Conservation (phyloP, 2,797 vertebrate genomes). For the Sebastiscus tertius region DNA sequence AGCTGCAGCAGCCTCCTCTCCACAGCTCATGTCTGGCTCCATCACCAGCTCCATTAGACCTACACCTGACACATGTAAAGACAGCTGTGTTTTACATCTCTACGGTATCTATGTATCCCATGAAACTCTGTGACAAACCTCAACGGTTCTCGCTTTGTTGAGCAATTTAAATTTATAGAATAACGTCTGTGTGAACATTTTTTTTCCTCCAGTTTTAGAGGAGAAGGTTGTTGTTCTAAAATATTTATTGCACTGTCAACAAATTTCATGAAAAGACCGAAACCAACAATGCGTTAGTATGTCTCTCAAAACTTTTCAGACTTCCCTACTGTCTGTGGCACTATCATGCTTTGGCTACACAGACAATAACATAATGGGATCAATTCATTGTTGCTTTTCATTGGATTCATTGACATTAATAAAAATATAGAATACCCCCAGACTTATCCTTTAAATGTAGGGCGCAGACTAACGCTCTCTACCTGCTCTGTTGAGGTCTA, state of each 20-base stretch:
- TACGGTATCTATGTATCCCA: not conserved
- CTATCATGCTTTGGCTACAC: not conserved
- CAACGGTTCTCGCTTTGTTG: not conserved
- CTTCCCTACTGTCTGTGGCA: not conserved
- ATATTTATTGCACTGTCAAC: not conserved
- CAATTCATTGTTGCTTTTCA: not conserved
- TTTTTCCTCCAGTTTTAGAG: not conserved
- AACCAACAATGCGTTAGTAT: not conserved
- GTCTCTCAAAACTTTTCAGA: not conserved
- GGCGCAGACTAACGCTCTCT: not conserved
- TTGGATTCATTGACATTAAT: not conserved
- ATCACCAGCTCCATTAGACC: constrained; percentile 98
- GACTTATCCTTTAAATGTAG: not conserved
- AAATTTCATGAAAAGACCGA: not conserved
- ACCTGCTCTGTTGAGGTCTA: constrained; percentile 94
- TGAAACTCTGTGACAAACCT: constrained; percentile 5
- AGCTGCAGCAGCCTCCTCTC: constrained; percentile 94
- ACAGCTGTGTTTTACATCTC: constrained; percentile 43
- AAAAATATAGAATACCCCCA: not conserved
- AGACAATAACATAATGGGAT: not conserved
- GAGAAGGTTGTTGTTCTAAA: not conserved
- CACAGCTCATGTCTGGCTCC: constrained; percentile 97
- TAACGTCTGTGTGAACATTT: not conserved
- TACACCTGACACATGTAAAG: constrained; percentile 83
- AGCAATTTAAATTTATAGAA: not conserved